Evolutionary conservation across 2,888 invertebrate genomes (phyloP).

Genomic region (Cerastoderma edule): DNA sequence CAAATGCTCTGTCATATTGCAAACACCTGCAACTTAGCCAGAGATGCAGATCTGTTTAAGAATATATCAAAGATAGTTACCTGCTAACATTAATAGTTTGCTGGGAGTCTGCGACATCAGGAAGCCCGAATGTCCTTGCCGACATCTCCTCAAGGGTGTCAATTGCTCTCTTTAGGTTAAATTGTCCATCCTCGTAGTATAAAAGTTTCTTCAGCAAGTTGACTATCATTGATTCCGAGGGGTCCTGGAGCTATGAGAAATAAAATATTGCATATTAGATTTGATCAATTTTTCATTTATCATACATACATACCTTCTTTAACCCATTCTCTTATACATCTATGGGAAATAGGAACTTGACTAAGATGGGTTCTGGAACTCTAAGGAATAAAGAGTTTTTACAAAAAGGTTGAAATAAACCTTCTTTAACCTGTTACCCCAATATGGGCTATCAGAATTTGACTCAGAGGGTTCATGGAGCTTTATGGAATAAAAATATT

Average conservation of each 20-base stretch:
- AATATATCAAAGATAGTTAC: too few relatives aligned
- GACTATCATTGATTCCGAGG: constrained; percentile 41
- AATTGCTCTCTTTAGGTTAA: constrained; percentile 70
- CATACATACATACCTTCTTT: not conserved
- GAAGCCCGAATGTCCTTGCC: constrained; percentile 73
- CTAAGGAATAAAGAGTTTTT: too few relatives aligned
- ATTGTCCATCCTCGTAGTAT: constrained; percentile 54
- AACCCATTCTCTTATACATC: not conserved
- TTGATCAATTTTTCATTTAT: not conserved
- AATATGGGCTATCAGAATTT: too few relatives aligned
- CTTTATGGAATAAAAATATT: too few relatives aligned
- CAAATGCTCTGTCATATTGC: too few relatives aligned
- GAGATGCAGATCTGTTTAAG: too few relatives aligned
- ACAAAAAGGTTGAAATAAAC: too few relatives aligned
- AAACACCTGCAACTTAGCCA: too few relatives aligned
- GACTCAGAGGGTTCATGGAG: too few relatives aligned
- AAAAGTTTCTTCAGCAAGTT: constrained; percentile 67
- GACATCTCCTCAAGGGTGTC: constrained; percentile 75
- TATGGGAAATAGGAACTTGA: too few relatives aligned
- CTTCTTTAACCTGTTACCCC: too few relatives aligned
- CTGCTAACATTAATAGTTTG: constrained; percentile 70
- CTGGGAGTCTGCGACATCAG: constrained; percentile 67
- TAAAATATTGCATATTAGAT: not conserved
- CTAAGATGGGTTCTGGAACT: too few relatives aligned
- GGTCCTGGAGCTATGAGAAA: constrained; percentile 22